Percentiles rank a stretch among this genome's conserved stretches.
phyloP scores from a whole-genome alignment of 2,113 vertebrate species.

The Dendrocopos noguchii region DNA sequence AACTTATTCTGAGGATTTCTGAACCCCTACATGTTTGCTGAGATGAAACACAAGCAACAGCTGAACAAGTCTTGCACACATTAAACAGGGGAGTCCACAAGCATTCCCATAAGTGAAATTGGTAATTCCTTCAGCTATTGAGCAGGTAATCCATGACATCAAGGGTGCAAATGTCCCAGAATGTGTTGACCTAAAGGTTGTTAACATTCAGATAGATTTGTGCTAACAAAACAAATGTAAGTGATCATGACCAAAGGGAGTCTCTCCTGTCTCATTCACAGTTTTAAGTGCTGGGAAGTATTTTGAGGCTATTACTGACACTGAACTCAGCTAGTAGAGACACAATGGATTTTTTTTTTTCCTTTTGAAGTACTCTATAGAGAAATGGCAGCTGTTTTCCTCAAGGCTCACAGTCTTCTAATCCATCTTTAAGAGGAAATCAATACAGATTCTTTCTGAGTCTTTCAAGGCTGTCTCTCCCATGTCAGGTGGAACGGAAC shows the following conservation, averaged over 20 bases:
- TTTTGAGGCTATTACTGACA: background rate
- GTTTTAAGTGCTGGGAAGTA: background rate
- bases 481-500: constrained; percentile 32
- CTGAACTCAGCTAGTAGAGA: background rate
- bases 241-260: background rate
- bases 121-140: background rate
- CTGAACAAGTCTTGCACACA: background rate
- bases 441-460: constrained; percentile 46
- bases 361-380: background rate
- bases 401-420: constrained; percentile 39
- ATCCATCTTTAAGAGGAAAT: constrained; percentile 55
- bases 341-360: background rate
- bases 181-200: background rate
- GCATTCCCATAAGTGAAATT: background rate
- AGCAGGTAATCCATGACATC: background rate
- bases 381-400: constrained; percentile 34
- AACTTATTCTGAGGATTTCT: background rate
- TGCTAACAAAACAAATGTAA: background rate
- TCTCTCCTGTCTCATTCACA: background rate
- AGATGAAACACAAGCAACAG: background rate
- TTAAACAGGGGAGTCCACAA: background rate
- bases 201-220: background rate
- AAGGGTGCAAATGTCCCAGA: background rate
- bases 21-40: background rate
- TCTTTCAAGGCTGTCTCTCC: constrained; percentile 30